A percentile compares a stretch with the other conserved stretches of the same genome.
phyloP scores from a whole-genome alignment of 2,888 invertebrate genomes.

The Nymphalis polychloros region DNA sequence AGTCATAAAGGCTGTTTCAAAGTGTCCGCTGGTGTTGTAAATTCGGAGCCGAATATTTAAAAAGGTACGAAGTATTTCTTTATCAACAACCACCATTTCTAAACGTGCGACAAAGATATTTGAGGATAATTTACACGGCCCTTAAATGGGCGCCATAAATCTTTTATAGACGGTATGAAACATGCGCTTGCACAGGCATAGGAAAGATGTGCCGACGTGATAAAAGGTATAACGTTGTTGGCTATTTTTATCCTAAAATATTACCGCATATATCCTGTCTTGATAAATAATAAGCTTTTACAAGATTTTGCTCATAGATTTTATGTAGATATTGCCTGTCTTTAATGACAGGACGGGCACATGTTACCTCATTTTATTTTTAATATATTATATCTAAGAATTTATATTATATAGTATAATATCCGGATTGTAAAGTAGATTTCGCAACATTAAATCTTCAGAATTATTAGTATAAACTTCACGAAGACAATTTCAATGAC shows the following conservation, averaged over 20 bases:
- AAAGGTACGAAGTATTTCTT: conserved; percentile 27
- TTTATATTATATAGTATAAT: background rate
- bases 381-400: background rate
- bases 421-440: too few relatives aligned
- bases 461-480: too few relatives aligned
- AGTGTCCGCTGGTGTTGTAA: conserved; percentile 15
- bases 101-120: conserved; percentile 47
- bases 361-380: conserved; percentile 2
- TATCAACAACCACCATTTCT: conserved; percentile 20
- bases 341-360: background rate
- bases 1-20: background rate
- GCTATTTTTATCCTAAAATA: conserved; percentile 28
- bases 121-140: conserved; percentile 59
- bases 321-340: conserved; percentile 5
- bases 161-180: conserved; percentile 62
- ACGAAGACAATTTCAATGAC: too few relatives aligned
- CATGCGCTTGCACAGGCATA: conserved; percentile 59
- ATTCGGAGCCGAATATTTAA: conserved; percentile 20
- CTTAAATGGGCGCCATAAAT: conserved; percentile 66
- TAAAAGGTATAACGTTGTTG: conserved; percentile 29
- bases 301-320: conserved; percentile 16
- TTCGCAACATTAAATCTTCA: too few relatives aligned
- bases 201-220: conserved; percentile 49
- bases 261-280: conserved; percentile 25
- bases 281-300: conserved; percentile 27